Evolutionary conservation across 2,888 invertebrate species (phyloP).

Genomic region (Heliconius cydno): DNA sequence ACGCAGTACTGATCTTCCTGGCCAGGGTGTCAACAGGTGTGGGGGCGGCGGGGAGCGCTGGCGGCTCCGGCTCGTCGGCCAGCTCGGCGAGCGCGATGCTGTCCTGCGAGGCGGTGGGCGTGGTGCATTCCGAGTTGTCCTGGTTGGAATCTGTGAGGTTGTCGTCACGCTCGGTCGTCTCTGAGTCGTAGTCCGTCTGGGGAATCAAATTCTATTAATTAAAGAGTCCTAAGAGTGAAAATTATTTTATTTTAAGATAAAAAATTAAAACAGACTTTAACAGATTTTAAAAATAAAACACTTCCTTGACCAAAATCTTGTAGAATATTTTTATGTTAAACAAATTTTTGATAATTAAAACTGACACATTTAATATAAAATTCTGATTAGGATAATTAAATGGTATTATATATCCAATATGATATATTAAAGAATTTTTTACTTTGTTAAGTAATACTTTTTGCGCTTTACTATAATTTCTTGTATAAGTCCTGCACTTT

Average conservation of each 20-base stretch:
- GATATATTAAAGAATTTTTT: no score
- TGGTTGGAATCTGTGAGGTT: slow-evolving; percentile 81
- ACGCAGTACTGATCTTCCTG: slow-evolving; percentile 77
- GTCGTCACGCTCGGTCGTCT: slow-evolving; percentile 80
- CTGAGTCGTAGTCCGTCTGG: slow-evolving; percentile 80
- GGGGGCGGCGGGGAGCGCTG: slow-evolving; percentile 58
- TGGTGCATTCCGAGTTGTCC: slow-evolving; percentile 82
- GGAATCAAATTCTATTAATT: background rate
- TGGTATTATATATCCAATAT: background rate
- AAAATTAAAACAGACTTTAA: background rate
- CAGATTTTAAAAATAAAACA: no score
- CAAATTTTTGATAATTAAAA: no score
- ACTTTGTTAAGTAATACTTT: no score
- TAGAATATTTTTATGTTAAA: background rate
- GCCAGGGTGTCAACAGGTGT: slow-evolving; percentile 56
- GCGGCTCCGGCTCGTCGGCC: slow-evolving; percentile 59
- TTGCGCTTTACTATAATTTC: no score
- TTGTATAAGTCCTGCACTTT: no score
- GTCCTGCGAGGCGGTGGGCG: slow-evolving; percentile 79
- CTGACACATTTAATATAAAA: background rate
- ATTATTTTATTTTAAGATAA: background rate
- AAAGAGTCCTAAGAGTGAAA: no score
- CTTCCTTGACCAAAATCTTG: background rate
- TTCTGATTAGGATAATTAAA: background rate
- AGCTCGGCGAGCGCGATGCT: slow-evolving; percentile 73